Base-by-base conservation (phyloP, 2,888 invertebrate species). In the Ommatoiulus sabulosus region DNA sequence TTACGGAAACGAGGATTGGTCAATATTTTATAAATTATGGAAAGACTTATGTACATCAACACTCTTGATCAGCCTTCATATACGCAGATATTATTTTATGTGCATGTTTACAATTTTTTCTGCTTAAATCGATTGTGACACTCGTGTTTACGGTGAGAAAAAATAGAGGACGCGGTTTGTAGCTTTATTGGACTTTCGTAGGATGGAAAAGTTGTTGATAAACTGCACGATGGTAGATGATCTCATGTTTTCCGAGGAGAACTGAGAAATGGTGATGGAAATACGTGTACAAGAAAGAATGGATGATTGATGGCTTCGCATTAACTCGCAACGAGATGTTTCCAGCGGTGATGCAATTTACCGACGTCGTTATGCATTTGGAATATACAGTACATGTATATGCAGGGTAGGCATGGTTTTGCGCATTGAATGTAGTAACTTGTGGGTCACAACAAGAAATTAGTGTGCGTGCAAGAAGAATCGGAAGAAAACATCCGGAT, bases 251-350 rank as follows among this genome's bases (percentile, higher is more conserved):
- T 24, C 24, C 24, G 72, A 72, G 24, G 24, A 72, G 72, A 72
- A 10, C 24, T 72, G 24, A 24, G 72, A 72, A 24, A 72, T 24
- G 24, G n/a, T 72, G 72, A 24, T 24, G 24, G 24, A 24, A n/a
- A 72, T 7, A 72, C 24, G 72, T 24, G 72, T 24, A 72, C 3
- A 72, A 72, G 72, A 72, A 72, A 72, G 35, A 63, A 63, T 17
- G 20, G n/a, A 24, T 72, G 72, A 72, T 72, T 72, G 72, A 72
- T 72, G 72, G 24, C 72, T 72, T 72, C 72, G 72, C 24, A 72
- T 72, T 72, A 72, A 24, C 24, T 7, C 72, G 24, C 72, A 72
- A 72, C 72, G 24, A 24, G 72, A 72, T 72, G 24, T 72, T 72
- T 24, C 72, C 72, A 72, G 12, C 72, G 24, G 72, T 24, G 72